Evolutionary conservation across 2,113 vertebrate genomes (phyloP).

Genomic region (Pardalotus punctatus): DNA sequence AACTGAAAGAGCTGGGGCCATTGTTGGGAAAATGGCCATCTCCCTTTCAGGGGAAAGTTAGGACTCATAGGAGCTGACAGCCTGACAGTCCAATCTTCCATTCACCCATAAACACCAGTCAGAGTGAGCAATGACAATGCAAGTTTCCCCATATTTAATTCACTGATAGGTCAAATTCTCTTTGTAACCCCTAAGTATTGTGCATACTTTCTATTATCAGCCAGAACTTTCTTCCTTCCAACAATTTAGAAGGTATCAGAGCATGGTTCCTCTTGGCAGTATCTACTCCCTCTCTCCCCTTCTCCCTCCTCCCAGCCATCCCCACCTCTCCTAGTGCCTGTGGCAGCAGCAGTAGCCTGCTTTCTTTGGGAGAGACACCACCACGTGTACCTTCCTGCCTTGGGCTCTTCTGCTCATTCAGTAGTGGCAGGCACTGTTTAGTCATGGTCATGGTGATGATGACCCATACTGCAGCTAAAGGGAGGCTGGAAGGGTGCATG

Average conservation of each 20-base stretch:
- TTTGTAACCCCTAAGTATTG: background rate
- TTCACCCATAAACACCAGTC: background rate
- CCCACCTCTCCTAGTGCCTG: background rate
- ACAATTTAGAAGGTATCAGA: background rate
- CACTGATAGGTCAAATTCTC: background rate
- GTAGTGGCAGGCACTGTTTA: background rate
- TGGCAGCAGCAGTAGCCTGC: background rate
- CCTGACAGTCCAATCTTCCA: background rate
- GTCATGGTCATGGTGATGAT: background rate
- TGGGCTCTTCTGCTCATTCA: background rate
- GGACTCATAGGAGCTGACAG: slow-evolving; percentile 32
- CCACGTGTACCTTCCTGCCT: background rate
- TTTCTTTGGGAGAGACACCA: background rate
- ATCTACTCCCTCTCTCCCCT: background rate
- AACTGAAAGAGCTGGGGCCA: background rate
- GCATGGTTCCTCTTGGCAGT: background rate
- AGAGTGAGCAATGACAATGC: background rate
- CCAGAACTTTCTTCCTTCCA: background rate
- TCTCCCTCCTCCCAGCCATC: background rate
- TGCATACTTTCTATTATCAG: background rate
- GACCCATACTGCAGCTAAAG: background rate
- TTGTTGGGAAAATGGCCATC: slow-evolving; percentile 35
- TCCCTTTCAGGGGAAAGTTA: background rate
- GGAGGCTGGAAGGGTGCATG: background rate
- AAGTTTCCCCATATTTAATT: background rate